Base-by-base conservation (phyloP, 2,113 vertebrate genomes). In the Rattus rattus region DNA sequence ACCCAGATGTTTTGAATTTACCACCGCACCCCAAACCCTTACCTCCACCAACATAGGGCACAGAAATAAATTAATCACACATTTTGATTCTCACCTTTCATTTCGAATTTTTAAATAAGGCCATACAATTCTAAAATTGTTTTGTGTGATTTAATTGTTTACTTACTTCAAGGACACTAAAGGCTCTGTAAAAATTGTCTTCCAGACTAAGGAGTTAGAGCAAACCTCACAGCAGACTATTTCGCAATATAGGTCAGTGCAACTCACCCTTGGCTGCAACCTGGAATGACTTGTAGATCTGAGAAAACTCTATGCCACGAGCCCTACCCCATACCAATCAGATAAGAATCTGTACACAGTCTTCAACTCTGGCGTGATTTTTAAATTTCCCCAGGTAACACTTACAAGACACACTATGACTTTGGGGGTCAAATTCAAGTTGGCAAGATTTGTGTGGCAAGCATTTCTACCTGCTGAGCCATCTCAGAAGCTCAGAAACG, bases 11-110 rank as follows among this genome's bases (percentile, higher is more conserved):
- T 95, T 97, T 59, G 54, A 26, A 96, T 97, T 94, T 94, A 59
- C 52, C 69, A 85, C 59, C 33, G 80, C 16, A 89, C 7, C 4
- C 3, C 80, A 30, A 43, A 90, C 33, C 10, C 20, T 5, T 26
- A 80, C 16, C 43, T 56, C 49, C 3, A 3, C 20, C 1, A 92
- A 96, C 93, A 65, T 90, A 93, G 20, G 83, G 88, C 54, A 36
- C 4, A 80, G 47, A 95, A 96, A 95, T 84, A 96, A 93, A 97
- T 96, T 89, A 96, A 88, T 90, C 77, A 52, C 83, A 88, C 91
- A 90, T 90, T 96, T 97, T 94, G 63, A 86, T 63, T 94, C 84
- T 96, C 79, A 93, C 79, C 63, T 92, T 94, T 95, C 80, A 94
- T 92, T 96, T 56, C 88, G 28, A 88, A 90, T 88, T 95, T 95